Conservation (phyloP, 2,113 vertebrate species). For the Lophochroa leadbeateri region DNA sequence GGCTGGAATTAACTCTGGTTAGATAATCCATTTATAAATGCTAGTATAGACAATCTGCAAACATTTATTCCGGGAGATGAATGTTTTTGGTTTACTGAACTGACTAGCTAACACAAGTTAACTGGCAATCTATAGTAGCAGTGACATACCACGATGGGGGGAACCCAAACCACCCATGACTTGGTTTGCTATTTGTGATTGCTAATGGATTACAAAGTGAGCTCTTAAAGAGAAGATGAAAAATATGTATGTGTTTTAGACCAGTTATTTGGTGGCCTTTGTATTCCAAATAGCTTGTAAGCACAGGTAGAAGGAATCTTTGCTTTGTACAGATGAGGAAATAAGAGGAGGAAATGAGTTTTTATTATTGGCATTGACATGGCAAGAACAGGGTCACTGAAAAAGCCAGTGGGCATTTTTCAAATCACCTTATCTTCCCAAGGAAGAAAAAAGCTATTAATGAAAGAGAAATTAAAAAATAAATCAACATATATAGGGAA, state of each 20-base stretch:
- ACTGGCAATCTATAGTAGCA: conserved; percentile 33
- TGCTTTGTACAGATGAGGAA: conserved; percentile 11
- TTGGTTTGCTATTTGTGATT: not conserved
- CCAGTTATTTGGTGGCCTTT: not conserved
- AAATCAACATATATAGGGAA: conserved; percentile 41
- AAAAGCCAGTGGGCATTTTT: conserved; percentile 6
- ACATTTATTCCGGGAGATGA: conserved; percentile 46
- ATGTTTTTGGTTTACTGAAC: conserved; percentile 45
- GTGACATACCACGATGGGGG: not conserved
- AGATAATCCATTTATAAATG: conserved; percentile 57
- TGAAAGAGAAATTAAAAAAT: conserved; percentile 54
- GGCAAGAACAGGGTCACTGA: not conserved
- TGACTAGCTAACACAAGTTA: conserved; percentile 40
- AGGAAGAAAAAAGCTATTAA: conserved; percentile 44
- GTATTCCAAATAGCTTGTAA: not conserved
- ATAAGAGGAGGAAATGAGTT: conserved; percentile 44
- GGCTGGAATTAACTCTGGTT: conserved; percentile 46
- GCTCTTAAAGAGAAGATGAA: not conserved
- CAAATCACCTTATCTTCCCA: conserved; percentile 21
- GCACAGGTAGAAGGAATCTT: not conserved
- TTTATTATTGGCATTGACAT: conserved; percentile 36
- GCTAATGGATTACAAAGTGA: conserved; percentile 22
- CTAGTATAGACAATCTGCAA: conserved; percentile 31
- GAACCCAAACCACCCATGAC: not conserved
- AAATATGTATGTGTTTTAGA: not conserved